A percentile compares a stretch with the other conserved stretches of the same genome.
Evolutionary conservation across 2,888 invertebrate species (phyloP).

Genomic region (Blomia tropicalis): DNA sequence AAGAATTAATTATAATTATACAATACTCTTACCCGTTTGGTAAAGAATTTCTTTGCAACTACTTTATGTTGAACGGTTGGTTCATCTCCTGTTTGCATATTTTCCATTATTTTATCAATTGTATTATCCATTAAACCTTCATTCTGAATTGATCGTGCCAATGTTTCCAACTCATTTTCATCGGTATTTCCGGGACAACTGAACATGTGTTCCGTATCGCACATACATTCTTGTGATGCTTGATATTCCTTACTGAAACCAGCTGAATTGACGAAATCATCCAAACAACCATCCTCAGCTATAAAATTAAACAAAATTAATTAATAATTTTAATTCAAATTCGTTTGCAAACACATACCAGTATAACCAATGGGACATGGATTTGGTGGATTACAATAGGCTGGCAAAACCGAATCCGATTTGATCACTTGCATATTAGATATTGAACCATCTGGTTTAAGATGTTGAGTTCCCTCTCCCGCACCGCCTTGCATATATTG

Average conservation of each 20-base stretch:
- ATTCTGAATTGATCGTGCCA: constrained; percentile 34
- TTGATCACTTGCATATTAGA: constrained; percentile 53
- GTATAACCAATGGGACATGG: constrained; percentile 90
- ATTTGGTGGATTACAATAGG: constrained; percentile 97
- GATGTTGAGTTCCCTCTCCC: constrained; percentile 55
- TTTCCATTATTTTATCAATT: constrained; percentile 51
- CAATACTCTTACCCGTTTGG: constrained; percentile 21
- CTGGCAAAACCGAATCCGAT: constrained; percentile 76
- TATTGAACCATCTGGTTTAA: constrained; percentile 39
- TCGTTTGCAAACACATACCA: constrained; percentile 40
- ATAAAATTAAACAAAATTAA: constrained; percentile 27
- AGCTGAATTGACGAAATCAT: constrained; percentile 82
- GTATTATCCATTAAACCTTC: constrained; percentile 36
- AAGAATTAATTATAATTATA: background rate
- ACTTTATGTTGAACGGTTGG: constrained; percentile 35
- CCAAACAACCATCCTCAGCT: constrained; percentile 74
- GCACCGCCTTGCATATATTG: constrained; percentile 45
- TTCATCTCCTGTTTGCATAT: constrained; percentile 30
- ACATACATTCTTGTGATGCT: constrained; percentile 83
- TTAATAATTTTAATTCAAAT: background rate
- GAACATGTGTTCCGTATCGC: constrained; percentile 94
- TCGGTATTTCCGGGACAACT: constrained; percentile 51
- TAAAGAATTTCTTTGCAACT: constrained; percentile 57
- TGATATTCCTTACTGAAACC: constrained; percentile 85
- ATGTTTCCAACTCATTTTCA: constrained; percentile 33